phyloP scores from a whole-genome alignment of 2,113 vertebrate species.

The Bettongia penicillata region DNA sequence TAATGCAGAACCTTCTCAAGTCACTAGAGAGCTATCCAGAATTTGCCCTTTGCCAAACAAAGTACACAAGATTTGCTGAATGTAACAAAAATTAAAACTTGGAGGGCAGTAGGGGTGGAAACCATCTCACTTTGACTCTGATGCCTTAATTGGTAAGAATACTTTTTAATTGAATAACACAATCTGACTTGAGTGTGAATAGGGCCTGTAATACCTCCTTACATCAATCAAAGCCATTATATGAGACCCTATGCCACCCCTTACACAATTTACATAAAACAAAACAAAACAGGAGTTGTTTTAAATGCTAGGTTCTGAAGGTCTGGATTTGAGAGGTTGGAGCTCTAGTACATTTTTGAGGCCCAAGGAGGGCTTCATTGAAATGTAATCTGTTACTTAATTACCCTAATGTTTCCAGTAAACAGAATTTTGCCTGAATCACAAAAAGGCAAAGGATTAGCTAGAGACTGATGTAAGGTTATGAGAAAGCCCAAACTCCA shows the following conservation, averaged over 20 bases:
- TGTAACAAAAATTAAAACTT: neutral
- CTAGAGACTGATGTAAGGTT: neutral
- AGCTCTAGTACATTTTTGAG: neutral
- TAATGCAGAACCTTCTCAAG: neutral
- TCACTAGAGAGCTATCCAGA: neutral
- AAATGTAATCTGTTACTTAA: neutral
- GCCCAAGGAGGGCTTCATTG: neutral
- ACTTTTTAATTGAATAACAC: neutral
- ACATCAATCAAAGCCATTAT: neutral
- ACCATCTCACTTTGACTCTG: neutral
- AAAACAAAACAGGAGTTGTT: no score
- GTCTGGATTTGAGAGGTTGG: neutral
- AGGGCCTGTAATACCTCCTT: neutral
- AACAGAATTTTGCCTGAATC: neutral
- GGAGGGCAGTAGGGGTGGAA: neutral
- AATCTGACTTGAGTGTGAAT: neutral
- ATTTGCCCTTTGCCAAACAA: neutral
- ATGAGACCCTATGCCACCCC: neutral
- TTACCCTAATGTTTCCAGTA: neutral
- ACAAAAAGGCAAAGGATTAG: neutral
- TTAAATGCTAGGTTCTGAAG: neutral
- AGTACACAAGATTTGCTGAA: neutral
- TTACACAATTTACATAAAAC: neutral
- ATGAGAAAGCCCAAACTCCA: neutral
- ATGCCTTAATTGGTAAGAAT: neutral